Percentiles rank a stretch among this genome's conserved stretches.
Conservation (phyloP, 1,140 invertebrate species). For the Drosophila mayri region DNA sequence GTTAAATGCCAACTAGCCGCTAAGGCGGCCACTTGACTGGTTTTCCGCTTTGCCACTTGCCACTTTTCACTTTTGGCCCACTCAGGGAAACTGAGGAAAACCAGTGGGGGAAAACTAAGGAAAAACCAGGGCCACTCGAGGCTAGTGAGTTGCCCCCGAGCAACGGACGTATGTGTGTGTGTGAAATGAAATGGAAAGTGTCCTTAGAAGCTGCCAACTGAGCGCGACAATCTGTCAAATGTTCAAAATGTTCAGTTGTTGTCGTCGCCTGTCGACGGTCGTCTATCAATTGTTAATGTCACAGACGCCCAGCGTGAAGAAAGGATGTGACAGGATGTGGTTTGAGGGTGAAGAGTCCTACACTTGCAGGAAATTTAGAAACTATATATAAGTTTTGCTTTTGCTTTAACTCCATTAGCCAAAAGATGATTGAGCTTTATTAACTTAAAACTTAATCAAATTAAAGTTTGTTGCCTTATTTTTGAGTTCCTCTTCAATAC, state of each 20-base stretch:
- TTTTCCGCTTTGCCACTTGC: conserved; percentile 39
- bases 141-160: conserved; percentile 34
- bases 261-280: conserved; percentile 53
- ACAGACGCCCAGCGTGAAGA: conserved; percentile 61
- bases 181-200: conserved; percentile 66
- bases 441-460: not conserved
- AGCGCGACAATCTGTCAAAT: conserved; percentile 68
- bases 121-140: conserved; percentile 45
- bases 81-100: conserved; percentile 6
- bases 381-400: not conserved
- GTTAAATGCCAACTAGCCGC: conserved; percentile 54
- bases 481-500: not conserved
- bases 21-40: conserved; percentile 48
- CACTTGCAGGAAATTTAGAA: not conserved
- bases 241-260: conserved; percentile 65
- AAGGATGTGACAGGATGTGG: conserved; percentile 22
- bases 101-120: conserved; percentile 5
- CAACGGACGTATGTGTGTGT: conserved; percentile 31
- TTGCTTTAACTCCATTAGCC: not conserved
- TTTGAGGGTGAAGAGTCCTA: conserved; percentile 19
- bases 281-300: conserved; percentile 81
- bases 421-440: too few relatives aligned
- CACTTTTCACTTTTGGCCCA: conserved; percentile 46
- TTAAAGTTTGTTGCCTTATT: too few relatives aligned
- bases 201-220: conserved; percentile 62